Conservation (phyloP, 2,113 vertebrate genomes). For the Paradoxurus hermaphroditus region DNA sequence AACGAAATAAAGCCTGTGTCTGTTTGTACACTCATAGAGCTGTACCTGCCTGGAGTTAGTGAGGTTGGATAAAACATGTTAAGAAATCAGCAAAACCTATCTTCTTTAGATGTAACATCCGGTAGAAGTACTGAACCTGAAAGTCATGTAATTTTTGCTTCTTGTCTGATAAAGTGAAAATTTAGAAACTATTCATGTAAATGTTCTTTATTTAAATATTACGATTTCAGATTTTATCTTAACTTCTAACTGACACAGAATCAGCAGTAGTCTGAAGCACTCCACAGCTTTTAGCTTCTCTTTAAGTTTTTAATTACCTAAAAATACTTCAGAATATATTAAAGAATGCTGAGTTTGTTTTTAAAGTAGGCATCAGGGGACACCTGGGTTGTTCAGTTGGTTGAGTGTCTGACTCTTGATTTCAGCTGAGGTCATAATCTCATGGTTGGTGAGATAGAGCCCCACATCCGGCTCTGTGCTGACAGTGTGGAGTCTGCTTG, state of each 20-base stretch:
- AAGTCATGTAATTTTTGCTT: background rate
- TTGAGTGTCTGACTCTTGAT: too few species aligned
- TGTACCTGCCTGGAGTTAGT: background rate
- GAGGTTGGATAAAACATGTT: background rate
- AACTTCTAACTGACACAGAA: background rate
- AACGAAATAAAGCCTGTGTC: background rate
- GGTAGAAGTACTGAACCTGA: background rate
- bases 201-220: background rate
- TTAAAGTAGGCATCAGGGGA: background rate
- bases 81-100: background rate
- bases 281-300: background rate
- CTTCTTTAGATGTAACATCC: background rate
- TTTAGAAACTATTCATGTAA: background rate
- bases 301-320: background rate
- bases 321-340: background rate
- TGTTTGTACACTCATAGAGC: background rate
- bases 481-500: too few species aligned
- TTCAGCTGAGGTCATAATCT: too few species aligned
- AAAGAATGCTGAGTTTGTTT: background rate
- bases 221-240: background rate
- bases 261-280: background rate
- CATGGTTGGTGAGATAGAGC: too few species aligned
- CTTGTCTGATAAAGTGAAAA: background rate
- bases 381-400: too few species aligned
- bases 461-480: too few species aligned